These are phyloP conservation scores for Notolabrus celidotus DNA, from an alignment of 2,797 vertebrate genomes.

Conservation along the genomic window DNA sequence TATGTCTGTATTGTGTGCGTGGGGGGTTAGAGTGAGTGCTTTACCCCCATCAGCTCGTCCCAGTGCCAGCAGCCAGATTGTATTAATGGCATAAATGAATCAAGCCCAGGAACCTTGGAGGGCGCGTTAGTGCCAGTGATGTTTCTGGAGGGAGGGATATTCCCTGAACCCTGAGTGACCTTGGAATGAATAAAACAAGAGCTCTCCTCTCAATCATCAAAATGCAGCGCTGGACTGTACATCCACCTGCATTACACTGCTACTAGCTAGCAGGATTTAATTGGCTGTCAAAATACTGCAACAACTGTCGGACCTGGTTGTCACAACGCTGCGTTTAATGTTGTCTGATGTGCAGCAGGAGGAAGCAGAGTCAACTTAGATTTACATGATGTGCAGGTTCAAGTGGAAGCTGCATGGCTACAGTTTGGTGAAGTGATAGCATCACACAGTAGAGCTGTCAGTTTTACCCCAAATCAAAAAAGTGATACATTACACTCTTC, in stretches of 20 bases:
- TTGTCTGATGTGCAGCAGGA: constrained; percentile 10
- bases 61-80: constrained; percentile 65
- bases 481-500: background rate
- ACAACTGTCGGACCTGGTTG: constrained; percentile 37
- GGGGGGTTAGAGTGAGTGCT: constrained; percentile 11
- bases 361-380: constrained; percentile 2
- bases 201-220: constrained; percentile 29
- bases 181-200: constrained; percentile 66
- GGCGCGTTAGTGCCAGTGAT: constrained; percentile 31
- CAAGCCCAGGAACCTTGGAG: constrained; percentile 58
- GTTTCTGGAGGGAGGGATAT: constrained; percentile 64
- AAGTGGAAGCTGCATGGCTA: background rate
- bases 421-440: background rate
- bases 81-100: constrained; percentile 77
- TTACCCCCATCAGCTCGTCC: constrained; percentile 30
- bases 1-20: constrained; percentile 16
- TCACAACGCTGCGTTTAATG: constrained; percentile 36
- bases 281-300: constrained; percentile 61
- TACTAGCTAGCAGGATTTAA: constrained; percentile 53
- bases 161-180: constrained; percentile 66
- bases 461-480: too few relatives aligned
- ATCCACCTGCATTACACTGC: constrained; percentile 37
- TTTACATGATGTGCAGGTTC: constrained; percentile 21
- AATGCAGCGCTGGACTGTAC: constrained; percentile 5
- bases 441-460: background rate